Evolutionary conservation across 2,888 invertebrate genomes (phyloP).

Genomic region (Maniola hyperantus): DNA sequence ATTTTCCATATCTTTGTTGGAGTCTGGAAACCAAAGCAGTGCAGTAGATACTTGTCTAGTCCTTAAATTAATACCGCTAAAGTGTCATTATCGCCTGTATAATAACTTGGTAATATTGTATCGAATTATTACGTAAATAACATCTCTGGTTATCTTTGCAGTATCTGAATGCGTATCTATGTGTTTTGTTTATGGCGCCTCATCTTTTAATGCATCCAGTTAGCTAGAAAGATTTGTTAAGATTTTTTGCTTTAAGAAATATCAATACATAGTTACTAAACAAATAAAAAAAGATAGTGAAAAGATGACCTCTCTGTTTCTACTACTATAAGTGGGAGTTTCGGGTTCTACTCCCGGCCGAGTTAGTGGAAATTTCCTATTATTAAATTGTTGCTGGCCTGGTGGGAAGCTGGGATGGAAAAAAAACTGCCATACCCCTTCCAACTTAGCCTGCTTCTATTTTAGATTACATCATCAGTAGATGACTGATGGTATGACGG

Average conservation of each 20-base stretch:
- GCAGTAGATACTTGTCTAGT: background rate
- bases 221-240: background rate
- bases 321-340: too few species aligned
- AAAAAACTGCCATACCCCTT: too few species aligned
- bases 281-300: too few species aligned
- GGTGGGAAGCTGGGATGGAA: too few species aligned
- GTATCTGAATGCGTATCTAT: constrained; percentile 38
- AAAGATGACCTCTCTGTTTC: too few species aligned
- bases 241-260: background rate
- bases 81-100: constrained; percentile 23
- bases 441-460: too few species aligned
- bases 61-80: constrained; percentile 14
- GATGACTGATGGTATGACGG: too few species aligned
- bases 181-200: constrained; percentile 30
- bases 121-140: constrained; percentile 32
- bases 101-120: constrained; percentile 11
- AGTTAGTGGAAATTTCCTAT: too few species aligned
- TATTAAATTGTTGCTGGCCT: too few species aligned
- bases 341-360: too few species aligned
- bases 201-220: constrained; percentile 27
- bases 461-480: too few species aligned
- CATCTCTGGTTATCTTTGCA: constrained; percentile 24
- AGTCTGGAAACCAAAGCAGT: background rate
- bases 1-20: background rate
- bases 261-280: background rate